Evolutionary conservation across 1,140 invertebrate genomes (phyloP), one percentile per base, ranked within the genome.

Genomic region (Xylocopa sonorina): DNA sequence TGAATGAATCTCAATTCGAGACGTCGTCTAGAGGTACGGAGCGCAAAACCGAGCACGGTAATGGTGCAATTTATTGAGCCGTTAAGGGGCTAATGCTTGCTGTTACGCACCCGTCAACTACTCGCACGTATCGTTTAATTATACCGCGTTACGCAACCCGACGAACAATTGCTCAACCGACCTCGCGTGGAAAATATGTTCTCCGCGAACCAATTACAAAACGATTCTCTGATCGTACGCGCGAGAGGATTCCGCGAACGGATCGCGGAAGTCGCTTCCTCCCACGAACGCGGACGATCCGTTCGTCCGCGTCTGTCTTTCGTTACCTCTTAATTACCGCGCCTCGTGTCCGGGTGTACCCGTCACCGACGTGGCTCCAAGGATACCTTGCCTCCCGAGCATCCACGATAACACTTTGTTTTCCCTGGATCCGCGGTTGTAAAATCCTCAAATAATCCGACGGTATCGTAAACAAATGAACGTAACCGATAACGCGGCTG

Each of bases 91-190:
- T 64, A 60, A 74, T 74, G 48, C 46, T 14, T n/a, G 27, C 38
- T 34, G 71, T 46, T 51, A 63, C 58, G 46, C 32, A 57, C 51
- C 34, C 74, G 64, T 48, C n/a, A 75, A 53, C 62, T 29, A 66
- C 50, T 53, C 60, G 34, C 27, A 10, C 46, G 72, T 74, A 46
- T 57, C 63, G 63, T 68, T 76, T 76, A 76, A 76, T 76, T 68
- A 43, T 34, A 27, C 41, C 27, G 3, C 3, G 51, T 66, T 75
- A 29, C 48, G 62, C 73, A 66, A 67, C 60, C 16, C 48, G 24
- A 2, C 16, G 18, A 66, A 75, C 73, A 74, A 74, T 74, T 74
- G 60, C 46, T 32, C 32, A 27, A 55, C 14, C 69, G 12, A 7
- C 24, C 41, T 14, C 29, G 29, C 41, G 14, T 5, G 3, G 18